Conservation (phyloP, 2,113 vertebrate species). For the Lontra canadensis region DNA sequence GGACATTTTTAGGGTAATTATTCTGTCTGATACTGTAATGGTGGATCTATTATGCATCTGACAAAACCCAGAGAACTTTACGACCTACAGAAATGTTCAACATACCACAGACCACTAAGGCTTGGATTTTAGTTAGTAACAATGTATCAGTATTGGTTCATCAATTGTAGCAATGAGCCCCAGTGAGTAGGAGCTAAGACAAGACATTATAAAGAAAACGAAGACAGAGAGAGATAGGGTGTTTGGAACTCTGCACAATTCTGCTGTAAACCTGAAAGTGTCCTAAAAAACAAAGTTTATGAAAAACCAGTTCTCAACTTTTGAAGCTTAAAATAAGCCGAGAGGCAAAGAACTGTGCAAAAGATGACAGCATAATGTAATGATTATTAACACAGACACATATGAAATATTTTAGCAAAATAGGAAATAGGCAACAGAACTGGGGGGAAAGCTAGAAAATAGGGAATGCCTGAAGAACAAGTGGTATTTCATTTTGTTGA, state of each 20-base stretch:
- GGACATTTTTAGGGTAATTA: background rate
- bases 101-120: background rate
- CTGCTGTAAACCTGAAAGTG: background rate
- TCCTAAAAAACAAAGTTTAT: background rate
- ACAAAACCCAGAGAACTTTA: background rate
- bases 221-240: background rate
- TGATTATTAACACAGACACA: background rate
- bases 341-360: background rate
- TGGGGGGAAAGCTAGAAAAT: background rate
- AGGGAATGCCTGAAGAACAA: background rate
- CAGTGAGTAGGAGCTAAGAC: too few species aligned
- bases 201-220: background rate
- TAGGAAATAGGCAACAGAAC: background rate
- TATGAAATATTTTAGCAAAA: background rate
- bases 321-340: background rate
- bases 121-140: background rate
- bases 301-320: background rate
- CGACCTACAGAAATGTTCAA: background rate
- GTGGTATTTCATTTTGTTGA: background rate
- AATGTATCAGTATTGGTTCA: background rate
- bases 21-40: background rate
- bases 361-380: background rate
- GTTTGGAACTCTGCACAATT: background rate
- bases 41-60: background rate
- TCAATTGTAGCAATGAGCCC: background rate